phyloP scores from a whole-genome alignment of 2,888 invertebrate species.

The Dicycla oo region DNA sequence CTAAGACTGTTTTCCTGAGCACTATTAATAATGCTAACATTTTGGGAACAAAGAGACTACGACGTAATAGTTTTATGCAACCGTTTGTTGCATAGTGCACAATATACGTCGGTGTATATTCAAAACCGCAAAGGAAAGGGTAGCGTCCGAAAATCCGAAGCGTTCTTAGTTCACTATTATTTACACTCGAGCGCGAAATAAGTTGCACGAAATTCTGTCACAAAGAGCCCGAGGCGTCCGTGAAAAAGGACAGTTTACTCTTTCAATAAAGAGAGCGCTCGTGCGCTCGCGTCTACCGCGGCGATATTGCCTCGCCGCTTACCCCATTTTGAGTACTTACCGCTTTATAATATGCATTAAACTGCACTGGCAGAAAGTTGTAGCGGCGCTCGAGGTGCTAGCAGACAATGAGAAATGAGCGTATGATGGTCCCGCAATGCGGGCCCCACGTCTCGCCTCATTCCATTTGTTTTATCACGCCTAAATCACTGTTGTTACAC shows the following conservation, averaged over 20 bases:
- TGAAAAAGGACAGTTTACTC: constrained; percentile 89
- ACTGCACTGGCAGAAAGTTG: constrained; percentile 86
- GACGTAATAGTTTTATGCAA: constrained; percentile 75
- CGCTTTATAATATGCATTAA: constrained; percentile 89
- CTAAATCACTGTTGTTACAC: constrained; percentile 88
- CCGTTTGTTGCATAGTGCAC: constrained; percentile 67
- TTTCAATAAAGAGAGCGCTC: constrained; percentile 87
- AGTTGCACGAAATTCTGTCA: constrained; percentile 85
- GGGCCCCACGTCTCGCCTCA: constrained; percentile 79
- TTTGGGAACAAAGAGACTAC: constrained; percentile 72
- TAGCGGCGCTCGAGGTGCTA: constrained; percentile 77
- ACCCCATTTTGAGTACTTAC: constrained; percentile 86
- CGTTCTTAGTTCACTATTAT: constrained; percentile 83
- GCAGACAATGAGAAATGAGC: constrained; percentile 89
- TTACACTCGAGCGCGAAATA: constrained; percentile 84
- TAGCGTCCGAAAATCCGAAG: constrained; percentile 79
- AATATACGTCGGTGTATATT: constrained; percentile 77
- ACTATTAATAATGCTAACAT: constrained; percentile 64
- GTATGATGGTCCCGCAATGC: constrained; percentile 88
- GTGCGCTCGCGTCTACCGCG: constrained; percentile 77
- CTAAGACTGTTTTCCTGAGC: constrained; percentile 66
- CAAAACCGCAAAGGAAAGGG: constrained; percentile 77
- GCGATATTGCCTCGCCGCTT: constrained; percentile 84
- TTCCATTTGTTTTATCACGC: constrained; percentile 88
- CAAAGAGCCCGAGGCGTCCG: constrained; percentile 85